phyloP scores from a whole-genome alignment of 2,888 invertebrate genomes.

The Octonoba sinensis region DNA sequence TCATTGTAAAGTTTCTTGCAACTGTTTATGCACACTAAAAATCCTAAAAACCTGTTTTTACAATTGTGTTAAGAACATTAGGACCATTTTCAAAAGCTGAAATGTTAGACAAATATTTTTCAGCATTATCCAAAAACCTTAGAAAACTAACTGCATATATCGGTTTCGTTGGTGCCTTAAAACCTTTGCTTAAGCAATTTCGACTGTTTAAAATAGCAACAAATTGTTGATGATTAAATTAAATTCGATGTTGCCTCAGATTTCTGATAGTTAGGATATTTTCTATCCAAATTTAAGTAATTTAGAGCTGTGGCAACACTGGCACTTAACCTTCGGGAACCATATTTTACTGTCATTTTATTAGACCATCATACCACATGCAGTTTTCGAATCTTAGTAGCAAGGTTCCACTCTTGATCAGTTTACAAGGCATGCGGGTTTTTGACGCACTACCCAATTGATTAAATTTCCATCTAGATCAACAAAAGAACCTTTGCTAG shows the following conservation, averaged over 20 bases:
- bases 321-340: slow-evolving; percentile 12
- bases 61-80: background rate
- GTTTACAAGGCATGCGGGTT: slow-evolving; percentile 6
- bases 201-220: slow-evolving; percentile 14
- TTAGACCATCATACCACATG: slow-evolving; percentile 9
- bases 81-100: background rate
- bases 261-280: background rate
- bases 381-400: slow-evolving; percentile 14
- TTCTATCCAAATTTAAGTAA: background rate
- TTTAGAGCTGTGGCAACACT: slow-evolving; percentile 30
- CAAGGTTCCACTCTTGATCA: slow-evolving; percentile 12
- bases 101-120: background rate
- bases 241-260: slow-evolving; percentile 6
- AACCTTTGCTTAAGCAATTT: background rate
- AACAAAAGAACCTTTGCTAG: background rate
- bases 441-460: slow-evolving; percentile 8
- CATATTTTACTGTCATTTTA: slow-evolving; percentile 30
- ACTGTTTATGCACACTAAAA: background rate
- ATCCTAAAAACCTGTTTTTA: slow-evolving; percentile 1
- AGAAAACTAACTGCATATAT: background rate
- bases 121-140: background rate
- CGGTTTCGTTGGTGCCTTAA: background rate
- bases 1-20: background rate
- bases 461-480: too few relatives aligned
- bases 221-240: slow-evolving; percentile 1